Conservation (phyloP, 2,888 invertebrate species). For the Fabriciana adippe region DNA sequence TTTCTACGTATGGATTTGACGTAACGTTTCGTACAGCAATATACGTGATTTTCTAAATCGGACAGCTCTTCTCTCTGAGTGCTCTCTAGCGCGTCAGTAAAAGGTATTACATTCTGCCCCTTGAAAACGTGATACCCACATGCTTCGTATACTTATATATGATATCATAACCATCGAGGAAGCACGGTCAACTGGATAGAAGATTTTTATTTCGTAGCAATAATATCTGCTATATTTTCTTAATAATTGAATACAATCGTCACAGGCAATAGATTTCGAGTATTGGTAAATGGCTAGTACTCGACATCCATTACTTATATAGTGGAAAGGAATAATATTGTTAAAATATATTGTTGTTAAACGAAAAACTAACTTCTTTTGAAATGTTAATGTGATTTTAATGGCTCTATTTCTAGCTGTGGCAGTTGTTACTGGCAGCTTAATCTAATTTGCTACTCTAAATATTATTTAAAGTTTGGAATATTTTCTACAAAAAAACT, state of each 20-base stretch:
- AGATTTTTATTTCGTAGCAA: conserved; percentile 23
- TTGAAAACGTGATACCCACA: conserved; percentile 56
- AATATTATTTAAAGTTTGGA: background rate
- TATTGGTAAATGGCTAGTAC: background rate
- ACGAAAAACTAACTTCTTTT: background rate
- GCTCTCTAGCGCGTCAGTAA: conserved; percentile 60
- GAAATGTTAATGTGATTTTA: conserved; percentile 7
- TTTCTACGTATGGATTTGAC: conserved; percentile 40
- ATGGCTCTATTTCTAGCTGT: conserved; percentile 1
- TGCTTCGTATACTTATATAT: background rate
- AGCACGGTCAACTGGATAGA: conserved; percentile 20
- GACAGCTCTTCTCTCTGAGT: conserved; percentile 67
- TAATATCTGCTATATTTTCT: conserved; percentile 20
- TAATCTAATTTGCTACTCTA: background rate
- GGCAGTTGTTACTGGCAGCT: conserved; percentile 3
- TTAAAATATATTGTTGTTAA: background rate
- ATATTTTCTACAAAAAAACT: no score
- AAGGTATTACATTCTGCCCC: conserved; percentile 51
- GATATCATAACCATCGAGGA: conserved; percentile 25
- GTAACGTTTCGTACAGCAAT: conserved; percentile 43
- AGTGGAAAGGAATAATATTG: background rate
- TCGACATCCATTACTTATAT: background rate
- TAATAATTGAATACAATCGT: conserved; percentile 15
- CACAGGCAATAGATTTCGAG: conserved; percentile 18
- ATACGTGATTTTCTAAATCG: conserved; percentile 78